A percentile compares a stretch with the other conserved stretches of the same genome.
Conservation (phyloP, 2,888 invertebrate species). For the Dorcus parallelipipedus region DNA sequence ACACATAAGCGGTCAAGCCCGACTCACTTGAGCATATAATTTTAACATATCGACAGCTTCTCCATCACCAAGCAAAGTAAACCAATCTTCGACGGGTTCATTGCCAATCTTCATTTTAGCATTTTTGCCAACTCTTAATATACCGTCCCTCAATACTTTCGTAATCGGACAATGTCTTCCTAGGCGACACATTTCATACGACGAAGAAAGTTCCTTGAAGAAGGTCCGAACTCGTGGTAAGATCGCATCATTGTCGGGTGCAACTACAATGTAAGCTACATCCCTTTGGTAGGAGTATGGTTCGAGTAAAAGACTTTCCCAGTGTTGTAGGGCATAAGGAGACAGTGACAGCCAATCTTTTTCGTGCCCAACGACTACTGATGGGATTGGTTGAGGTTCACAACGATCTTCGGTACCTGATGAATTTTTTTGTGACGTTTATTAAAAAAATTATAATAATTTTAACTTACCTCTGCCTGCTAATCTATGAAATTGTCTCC, state of each 20-base stretch:
- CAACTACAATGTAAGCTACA: slow-evolving; percentile 90
- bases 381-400: slow-evolving; percentile 96
- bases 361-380: slow-evolving; percentile 90
- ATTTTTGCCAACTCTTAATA: slow-evolving; percentile 75
- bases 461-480: slow-evolving; percentile 68
- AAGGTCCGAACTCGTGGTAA: slow-evolving; percentile 76
- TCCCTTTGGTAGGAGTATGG: slow-evolving; percentile 95
- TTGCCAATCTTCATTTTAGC: slow-evolving; percentile 59
- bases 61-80: slow-evolving; percentile 76
- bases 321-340: slow-evolving; percentile 91
- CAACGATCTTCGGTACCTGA: slow-evolving; percentile 85
- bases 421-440: too few species aligned
- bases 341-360: slow-evolving; percentile 92
- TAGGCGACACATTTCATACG: slow-evolving; percentile 92
- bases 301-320: slow-evolving; percentile 96
- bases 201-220: slow-evolving; percentile 88
- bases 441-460: too few species aligned
- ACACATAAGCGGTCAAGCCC: not conserved
- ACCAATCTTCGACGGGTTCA: slow-evolving; percentile 83
- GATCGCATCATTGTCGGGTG: slow-evolving; percentile 87
- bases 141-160: slow-evolving; percentile 79
- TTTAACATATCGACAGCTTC: slow-evolving; percentile 79
- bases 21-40: slow-evolving; percentile 73
- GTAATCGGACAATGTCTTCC: slow-evolving; percentile 91
- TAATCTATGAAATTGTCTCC: slow-evolving; percentile 95